Evolutionary conservation across 2,113 vertebrate species (phyloP), one percentile per base, ranked within the genome.

Genomic region (Pyrgilauda ruficollis): DNA sequence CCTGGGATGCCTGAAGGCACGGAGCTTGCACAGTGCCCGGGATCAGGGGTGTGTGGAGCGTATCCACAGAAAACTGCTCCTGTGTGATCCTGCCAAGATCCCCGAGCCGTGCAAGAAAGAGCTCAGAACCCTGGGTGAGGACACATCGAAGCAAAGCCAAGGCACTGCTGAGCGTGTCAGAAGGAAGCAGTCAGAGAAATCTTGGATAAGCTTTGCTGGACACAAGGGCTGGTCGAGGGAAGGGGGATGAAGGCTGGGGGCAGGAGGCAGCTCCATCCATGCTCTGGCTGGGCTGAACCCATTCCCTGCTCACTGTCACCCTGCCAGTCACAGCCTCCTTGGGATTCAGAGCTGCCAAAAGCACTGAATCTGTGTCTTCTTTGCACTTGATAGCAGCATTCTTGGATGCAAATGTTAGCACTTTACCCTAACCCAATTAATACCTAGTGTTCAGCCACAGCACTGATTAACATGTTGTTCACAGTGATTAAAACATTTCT

Each of bases 401-500:
- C 88, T 90, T 84, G 91, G 96, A 97, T 89, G 92, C 84, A 92
- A 97, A 95, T 69, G 91, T 97, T 97, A 98, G 97, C 97, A 97
- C 96, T 97, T 97, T 97, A 94, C 96, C 95, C 97, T 97, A 96
- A 96, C 94, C 97, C 97, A 98, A 98, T 98, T 98, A 98, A 98
- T 97, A 97, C 97, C 97, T 95, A 97, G 76, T 91, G 89, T 98
- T 97, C 96, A 93, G 96, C 98, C 97, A 96, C 93, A 98, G 96
- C 97, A 95, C 97, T 97, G 97, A 98, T 98, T 98, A 98, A 98
- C 93, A 97, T 96, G 98, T 98, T 98, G 97, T 96, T 97, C 97
- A 95, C 92, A 90, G 97, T 98, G 98, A 98, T 98, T 98, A 98
- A 98, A 98, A 98, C 97, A 98, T 98, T 98, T 98, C 97, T 98